Percentiles rank a stretch among this genome's conserved stretches.
Conservation (phyloP, 2,888 invertebrate species). For the Tipula confusa region DNA sequence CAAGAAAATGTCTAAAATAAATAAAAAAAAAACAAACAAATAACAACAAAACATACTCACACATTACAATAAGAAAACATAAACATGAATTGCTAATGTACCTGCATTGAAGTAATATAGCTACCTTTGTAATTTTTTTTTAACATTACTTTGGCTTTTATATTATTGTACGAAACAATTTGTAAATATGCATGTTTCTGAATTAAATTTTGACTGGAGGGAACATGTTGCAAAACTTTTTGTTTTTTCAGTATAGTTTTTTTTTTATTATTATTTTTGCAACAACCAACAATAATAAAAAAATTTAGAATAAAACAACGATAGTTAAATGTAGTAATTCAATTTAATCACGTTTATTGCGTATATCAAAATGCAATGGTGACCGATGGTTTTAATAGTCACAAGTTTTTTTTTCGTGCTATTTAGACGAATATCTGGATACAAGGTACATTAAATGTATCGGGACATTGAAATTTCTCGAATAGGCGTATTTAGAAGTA, state of each 20-base stretch:
- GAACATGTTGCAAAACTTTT: background rate
- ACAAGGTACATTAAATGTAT: too few relatives aligned
- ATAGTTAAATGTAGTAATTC: background rate
- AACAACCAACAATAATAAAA: background rate
- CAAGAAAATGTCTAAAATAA: background rate
- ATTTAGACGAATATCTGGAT: background rate
- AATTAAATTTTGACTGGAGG: background rate
- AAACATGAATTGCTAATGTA: constrained; percentile 9
- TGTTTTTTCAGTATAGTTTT: background rate
- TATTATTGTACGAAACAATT: constrained; percentile 15
- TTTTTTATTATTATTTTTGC: too few relatives aligned
- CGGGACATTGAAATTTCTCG: too few relatives aligned
- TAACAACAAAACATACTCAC: background rate
- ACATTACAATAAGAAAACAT: background rate
- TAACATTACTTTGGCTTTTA: background rate
- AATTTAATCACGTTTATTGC: constrained; percentile 15
- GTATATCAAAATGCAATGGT: constrained; percentile 15
- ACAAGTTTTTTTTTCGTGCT: background rate
- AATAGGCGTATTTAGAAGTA: too few relatives aligned
- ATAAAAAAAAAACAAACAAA: too few relatives aligned
- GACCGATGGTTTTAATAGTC: constrained; percentile 9
- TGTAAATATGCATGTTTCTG: constrained; percentile 20
- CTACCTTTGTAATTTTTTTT: background rate
- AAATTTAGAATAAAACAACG: background rate
- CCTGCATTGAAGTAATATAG: constrained; percentile 7